Evolutionary conservation across 2,113 vertebrate genomes (phyloP), one percentile per base, ranked within the genome.

Genomic region (Myotis davidii): DNA sequence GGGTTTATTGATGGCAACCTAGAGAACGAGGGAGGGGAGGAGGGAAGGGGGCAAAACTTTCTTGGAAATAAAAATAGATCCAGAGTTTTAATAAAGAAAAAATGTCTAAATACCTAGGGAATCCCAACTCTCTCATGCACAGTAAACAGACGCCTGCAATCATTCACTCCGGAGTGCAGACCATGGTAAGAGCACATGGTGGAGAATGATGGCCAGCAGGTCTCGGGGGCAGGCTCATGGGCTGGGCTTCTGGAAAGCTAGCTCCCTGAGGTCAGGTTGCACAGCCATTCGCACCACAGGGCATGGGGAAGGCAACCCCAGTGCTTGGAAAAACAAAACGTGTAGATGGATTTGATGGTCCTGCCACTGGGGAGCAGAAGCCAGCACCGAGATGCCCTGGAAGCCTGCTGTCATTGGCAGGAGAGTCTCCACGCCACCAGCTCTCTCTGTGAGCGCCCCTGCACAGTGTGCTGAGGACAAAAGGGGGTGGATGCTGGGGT

Each of bases 81-180:
- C 32, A 64, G 45, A 37, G 39, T 42, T 95, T 70, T 77, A 85
- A 97, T 25, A 82, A 78, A 77, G 39, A 77, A 85, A 64, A 11
- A 48, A 32, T 17, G 13, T 5, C n/a, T 14, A 78, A 54, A 4
- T 10, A 45, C 45, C 42, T 13, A 9, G 34, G 32, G 61, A 50
- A 83, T 14, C 8, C 27, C 54, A 56, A 25, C 34, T 27, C 32
- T 61, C 65, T 86, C 45, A 0, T 0, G 17, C 10, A 72, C 52
- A 72, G 77, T 18, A 25, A 70, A 6, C 4, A 73, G 67, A 76
- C 32, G 13, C 42, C 70, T 11, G 9, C 18, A 1, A 1, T 50
- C 59, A 13, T 4, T 88, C 17, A 27, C 13, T 9, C 48, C 1
- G 1, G 5, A 25, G 7, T 8, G 5, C 1, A 27, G 87, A 29